Evolutionary conservation across 2,113 vertebrate genomes (phyloP).

Genomic region (Macquaria australasica): DNA sequence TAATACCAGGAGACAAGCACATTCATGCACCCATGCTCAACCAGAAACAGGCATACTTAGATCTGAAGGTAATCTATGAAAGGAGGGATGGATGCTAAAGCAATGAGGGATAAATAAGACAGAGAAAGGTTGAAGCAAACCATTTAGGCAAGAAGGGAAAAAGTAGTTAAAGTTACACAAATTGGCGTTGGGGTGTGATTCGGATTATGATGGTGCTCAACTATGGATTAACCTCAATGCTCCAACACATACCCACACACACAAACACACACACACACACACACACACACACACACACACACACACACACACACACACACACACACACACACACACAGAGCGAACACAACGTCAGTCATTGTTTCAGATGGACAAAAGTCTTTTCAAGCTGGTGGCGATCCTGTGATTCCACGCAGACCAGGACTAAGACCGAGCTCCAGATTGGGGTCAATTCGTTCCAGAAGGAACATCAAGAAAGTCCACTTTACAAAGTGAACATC

Average conservation of each 20-base stretch:
- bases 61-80: conserved; percentile 9
- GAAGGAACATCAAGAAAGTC: conserved; percentile 29
- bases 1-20: not conserved
- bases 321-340: conserved; percentile 37
- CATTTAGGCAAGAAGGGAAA: conserved; percentile 33
- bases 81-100: not conserved
- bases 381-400: conserved; percentile 67
- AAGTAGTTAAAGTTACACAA: conserved; percentile 64
- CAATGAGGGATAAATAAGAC: not conserved
- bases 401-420: conserved; percentile 56
- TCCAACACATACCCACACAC: conserved; percentile 37
- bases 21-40: conserved; percentile 46
- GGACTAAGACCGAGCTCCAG: conserved; percentile 37
- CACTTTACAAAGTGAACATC: conserved; percentile 8
- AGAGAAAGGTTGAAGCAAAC: conserved; percentile 29
- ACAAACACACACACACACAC: conserved; percentile 24
- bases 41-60: conserved; percentile 21
- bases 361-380: conserved; percentile 77
- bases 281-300: conserved; percentile 38
- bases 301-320: conserved; percentile 26
- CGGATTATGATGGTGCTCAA: conserved; percentile 75
- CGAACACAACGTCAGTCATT: conserved; percentile 68
- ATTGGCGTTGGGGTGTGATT: conserved; percentile 75
- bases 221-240: conserved; percentile 68
- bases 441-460: conserved; percentile 36